phyloP scores from a whole-genome alignment of 2,113 vertebrate species.

The Panthera leo region DNA sequence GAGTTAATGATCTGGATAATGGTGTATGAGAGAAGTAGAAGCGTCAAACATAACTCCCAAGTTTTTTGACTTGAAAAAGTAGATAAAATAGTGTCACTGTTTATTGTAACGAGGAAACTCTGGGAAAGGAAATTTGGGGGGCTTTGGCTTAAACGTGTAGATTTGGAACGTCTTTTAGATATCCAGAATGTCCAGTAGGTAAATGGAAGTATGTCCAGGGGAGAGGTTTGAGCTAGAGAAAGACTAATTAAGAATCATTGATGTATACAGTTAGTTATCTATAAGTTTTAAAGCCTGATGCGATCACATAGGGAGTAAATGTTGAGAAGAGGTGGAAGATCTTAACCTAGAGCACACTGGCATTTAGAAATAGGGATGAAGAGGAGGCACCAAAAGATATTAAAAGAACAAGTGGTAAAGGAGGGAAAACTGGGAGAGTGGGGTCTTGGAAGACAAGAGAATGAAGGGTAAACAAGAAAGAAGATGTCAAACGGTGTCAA shows the following conservation, averaged over 20 bases:
- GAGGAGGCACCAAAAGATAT: not conserved
- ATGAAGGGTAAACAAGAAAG: not conserved
- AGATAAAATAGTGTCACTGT: not conserved
- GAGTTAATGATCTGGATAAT: not conserved
- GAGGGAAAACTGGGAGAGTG: not conserved
- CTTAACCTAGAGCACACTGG: not conserved
- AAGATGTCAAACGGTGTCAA: not conserved
- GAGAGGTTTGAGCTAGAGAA: not conserved
- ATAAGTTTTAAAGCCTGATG: not conserved
- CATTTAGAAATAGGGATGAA: not conserved
- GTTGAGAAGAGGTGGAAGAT: not conserved
- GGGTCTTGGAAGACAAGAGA: not conserved
- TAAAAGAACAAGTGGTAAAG: not conserved
- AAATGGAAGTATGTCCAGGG: not conserved
- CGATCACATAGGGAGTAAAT: not conserved
- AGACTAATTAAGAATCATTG: conserved; percentile 6
- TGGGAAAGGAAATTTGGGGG: not conserved
- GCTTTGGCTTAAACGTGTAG: not conserved
- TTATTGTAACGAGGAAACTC: not conserved
- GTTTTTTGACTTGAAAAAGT: not conserved
- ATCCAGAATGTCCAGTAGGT: not conserved
- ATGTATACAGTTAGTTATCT: not conserved
- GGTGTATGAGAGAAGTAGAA: not conserved
- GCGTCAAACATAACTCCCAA: not conserved
- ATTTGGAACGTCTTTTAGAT: not conserved